A percentile compares a stretch with the other conserved stretches of the same genome.
Conservation (phyloP, 2,797 vertebrate genomes). For the Choloepus didactylus region DNA sequence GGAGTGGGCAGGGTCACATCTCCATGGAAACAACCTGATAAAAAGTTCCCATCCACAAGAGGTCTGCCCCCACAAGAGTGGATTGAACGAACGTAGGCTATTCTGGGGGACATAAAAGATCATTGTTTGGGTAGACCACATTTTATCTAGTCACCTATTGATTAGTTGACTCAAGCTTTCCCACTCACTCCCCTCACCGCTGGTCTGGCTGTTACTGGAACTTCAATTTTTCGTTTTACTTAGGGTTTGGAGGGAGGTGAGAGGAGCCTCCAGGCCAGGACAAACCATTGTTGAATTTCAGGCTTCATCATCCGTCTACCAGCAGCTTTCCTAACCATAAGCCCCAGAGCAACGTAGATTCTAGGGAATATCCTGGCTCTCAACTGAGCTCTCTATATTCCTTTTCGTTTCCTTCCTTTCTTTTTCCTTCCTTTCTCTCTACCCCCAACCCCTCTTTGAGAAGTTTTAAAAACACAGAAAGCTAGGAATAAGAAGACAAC, state of each 20-base stretch:
- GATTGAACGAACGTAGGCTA: too few relatives aligned
- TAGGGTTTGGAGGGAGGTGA: too few relatives aligned
- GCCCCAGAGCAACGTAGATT: not conserved
- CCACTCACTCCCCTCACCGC: not conserved
- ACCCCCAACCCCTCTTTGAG: not conserved
- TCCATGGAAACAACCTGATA: too few relatives aligned
- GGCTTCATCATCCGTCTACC: too few relatives aligned
- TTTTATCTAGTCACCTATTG: not conserved
- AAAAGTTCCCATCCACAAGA: too few relatives aligned
- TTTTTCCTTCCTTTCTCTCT: not conserved
- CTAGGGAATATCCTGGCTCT: too few relatives aligned
- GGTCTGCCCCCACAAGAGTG: too few relatives aligned
- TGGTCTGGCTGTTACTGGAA: not conserved
- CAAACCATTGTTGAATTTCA: too few relatives aligned
- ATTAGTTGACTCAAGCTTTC: not conserved
- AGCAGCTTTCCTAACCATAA: not conserved
- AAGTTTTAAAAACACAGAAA: not conserved
- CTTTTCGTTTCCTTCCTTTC: not conserved
- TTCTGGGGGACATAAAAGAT: too few relatives aligned
- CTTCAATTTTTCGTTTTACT: not conserved
- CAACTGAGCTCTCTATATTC: not conserved
- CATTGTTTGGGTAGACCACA: too few relatives aligned
- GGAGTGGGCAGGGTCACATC: too few relatives aligned
- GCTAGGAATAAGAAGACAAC: not conserved
- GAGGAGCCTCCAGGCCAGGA: too few relatives aligned